These are phyloP conservation scores for Allygus modestus DNA, from an alignment of 2,888 invertebrate genomes.

Conservation along the genomic window DNA sequence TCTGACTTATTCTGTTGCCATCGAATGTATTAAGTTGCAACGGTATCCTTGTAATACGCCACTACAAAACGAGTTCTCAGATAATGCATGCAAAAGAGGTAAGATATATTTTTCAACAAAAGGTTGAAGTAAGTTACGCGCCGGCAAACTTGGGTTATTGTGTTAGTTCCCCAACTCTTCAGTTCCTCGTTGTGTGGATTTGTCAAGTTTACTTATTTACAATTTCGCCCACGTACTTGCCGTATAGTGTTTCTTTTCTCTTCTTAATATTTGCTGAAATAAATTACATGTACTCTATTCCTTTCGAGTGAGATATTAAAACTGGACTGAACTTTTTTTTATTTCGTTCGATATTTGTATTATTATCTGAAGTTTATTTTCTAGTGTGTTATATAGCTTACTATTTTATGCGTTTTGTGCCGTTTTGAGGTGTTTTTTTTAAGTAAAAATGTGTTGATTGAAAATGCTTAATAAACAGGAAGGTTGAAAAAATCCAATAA, in stretches of 20 bases:
- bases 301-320: not conserved
- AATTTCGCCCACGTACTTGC: conserved; percentile 8
- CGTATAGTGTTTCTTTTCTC: not conserved
- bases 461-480: no score
- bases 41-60: not conserved
- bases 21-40: no score
- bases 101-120: conserved; percentile 29
- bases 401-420: no score
- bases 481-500: no score
- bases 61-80: not conserved
- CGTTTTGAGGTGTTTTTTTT: no score
- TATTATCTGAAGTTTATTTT: no score
- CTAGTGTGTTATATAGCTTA: no score
- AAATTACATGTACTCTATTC: not conserved
- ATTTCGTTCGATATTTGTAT: no score
- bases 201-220: conserved; percentile 40
- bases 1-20: no score
- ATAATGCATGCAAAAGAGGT: conserved; percentile 17
- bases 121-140: conserved; percentile 38
- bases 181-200: conserved; percentile 12
- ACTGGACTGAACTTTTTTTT: no score
- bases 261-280: not conserved
- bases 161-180: conserved; percentile 34
- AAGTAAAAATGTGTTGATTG: no score
- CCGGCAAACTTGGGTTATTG: conserved; percentile 41